These are phyloP conservation scores for Amiota communis DNA, from an alignment of 2,888 invertebrate genomes.

Conservation along the genomic window DNA sequence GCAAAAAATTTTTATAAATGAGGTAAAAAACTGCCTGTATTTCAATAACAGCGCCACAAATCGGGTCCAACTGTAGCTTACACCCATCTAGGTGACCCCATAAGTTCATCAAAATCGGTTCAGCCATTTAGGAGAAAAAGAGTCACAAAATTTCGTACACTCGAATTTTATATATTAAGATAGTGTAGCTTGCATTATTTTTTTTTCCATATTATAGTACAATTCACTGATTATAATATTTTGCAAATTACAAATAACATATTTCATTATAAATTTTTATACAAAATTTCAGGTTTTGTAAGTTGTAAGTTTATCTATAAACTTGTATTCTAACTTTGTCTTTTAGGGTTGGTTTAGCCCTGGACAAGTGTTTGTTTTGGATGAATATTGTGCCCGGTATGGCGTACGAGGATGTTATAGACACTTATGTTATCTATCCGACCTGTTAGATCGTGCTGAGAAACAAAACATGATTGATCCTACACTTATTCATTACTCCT, in stretches of 20 bases:
- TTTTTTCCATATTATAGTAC: too few relatives aligned
- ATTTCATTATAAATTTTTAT: not conserved
- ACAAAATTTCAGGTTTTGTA: not conserved
- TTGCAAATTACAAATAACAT: not conserved
- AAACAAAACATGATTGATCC: constrained; percentile 97
- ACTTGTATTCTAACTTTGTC: not conserved
- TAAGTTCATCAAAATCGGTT: too few relatives aligned
- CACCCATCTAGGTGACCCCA: too few relatives aligned
- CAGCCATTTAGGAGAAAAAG: too few relatives aligned
- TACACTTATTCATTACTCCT: constrained; percentile 98
- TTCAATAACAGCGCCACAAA: too few relatives aligned
- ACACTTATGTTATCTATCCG: constrained; percentile 95
- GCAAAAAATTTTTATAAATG: too few relatives aligned
- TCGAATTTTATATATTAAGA: too few relatives aligned
- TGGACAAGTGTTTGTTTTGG: constrained; percentile 97
- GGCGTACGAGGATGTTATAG: constrained; percentile 98
- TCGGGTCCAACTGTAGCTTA: too few relatives aligned
- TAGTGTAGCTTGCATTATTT: too few relatives aligned
- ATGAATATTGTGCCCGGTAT: constrained; percentile 98
- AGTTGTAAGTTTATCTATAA: not conserved
- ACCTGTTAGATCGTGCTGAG: constrained; percentile 95
- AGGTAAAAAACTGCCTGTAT: too few relatives aligned
- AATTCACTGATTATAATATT: too few relatives aligned
- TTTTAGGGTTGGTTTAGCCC: constrained; percentile 98
- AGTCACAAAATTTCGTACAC: too few relatives aligned